phyloP scores from a whole-genome alignment of 2,797 vertebrate species.

The Squalus acanthias region DNA sequence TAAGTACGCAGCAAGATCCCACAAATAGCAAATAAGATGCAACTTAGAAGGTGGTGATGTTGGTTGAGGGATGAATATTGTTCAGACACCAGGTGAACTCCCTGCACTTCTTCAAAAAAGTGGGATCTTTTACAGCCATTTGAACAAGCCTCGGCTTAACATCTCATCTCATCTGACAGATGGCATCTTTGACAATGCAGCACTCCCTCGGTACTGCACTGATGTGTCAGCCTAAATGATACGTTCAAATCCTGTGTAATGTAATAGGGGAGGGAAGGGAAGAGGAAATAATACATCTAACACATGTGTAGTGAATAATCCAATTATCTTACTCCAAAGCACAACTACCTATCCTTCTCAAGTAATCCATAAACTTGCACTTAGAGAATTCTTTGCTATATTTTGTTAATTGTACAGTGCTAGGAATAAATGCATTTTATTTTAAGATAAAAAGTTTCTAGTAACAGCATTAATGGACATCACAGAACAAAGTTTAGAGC shows the following conservation, averaged over 20 bases:
- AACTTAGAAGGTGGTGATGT: not conserved
- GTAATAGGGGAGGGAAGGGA: not conserved
- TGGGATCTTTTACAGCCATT: not conserved
- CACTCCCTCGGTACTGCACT: not conserved
- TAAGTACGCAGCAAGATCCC: not conserved
- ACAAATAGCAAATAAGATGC: not conserved
- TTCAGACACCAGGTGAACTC: not conserved
- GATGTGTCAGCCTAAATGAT: not conserved
- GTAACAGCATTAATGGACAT: not conserved
- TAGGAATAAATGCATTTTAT: not conserved
- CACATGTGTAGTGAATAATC: not conserved
- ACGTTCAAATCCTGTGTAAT: not conserved
- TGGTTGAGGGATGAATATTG: not conserved
- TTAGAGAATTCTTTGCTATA: not conserved
- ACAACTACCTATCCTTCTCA: not conserved
- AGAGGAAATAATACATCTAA: not conserved
- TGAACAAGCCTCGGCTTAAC: not conserved
- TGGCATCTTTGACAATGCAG: not conserved
- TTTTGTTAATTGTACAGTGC: not conserved
- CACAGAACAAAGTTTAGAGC: not conserved
- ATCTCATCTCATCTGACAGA: not conserved
- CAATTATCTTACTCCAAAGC: not conserved
- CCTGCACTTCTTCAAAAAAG: not conserved
- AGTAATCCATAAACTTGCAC: not conserved
- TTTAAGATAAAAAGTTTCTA: not conserved